Conservation (phyloP, 2,797 vertebrate genomes). For the Chelidonichthys spinosus region DNA sequence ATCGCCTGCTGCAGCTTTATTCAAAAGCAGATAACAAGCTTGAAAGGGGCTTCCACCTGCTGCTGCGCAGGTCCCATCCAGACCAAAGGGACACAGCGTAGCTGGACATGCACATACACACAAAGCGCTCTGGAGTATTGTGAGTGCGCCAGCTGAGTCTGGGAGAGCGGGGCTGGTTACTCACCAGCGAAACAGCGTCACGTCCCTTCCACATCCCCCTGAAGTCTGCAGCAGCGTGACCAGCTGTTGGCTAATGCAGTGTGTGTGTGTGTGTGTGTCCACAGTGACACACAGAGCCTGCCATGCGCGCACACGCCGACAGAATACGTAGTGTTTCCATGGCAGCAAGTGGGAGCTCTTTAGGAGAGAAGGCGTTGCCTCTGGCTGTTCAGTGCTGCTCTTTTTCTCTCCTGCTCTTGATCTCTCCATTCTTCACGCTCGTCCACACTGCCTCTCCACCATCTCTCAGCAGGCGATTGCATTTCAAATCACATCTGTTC, state of each 20-base stretch:
- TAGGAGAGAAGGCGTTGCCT: conserved; percentile 76
- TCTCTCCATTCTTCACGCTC: conserved; percentile 49
- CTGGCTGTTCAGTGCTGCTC: conserved; percentile 65
- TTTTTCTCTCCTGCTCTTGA: conserved; percentile 61
- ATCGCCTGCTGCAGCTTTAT: conserved; percentile 63
- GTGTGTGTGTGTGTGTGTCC: conserved; percentile 50
- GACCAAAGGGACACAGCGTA: conserved; percentile 34
- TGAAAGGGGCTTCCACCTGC: conserved; percentile 64
- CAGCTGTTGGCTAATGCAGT: conserved; percentile 74
- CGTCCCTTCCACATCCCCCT: conserved; percentile 68
- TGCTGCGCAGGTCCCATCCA: conserved; percentile 45
- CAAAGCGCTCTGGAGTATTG: conserved; percentile 26
- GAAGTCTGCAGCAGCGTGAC: conserved; percentile 75
- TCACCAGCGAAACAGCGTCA: conserved; percentile 66
- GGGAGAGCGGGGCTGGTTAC: conserved; percentile 56
- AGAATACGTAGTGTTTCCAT: conserved; percentile 77
- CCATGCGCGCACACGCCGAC: conserved; percentile 51
- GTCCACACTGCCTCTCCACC: conserved; percentile 37
- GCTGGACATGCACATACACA: conserved; percentile 15
- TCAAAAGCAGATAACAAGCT: conserved; percentile 68
- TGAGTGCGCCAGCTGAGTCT: conserved; percentile 41
- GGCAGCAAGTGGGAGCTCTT: conserved; percentile 77
- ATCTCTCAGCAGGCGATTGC: conserved; percentile 55
- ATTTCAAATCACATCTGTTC: conserved; percentile 48
- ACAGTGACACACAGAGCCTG: conserved; percentile 44